Evolutionary conservation across 2,888 invertebrate species (phyloP).

Genomic region (Patella ulyssiponensis): DNA sequence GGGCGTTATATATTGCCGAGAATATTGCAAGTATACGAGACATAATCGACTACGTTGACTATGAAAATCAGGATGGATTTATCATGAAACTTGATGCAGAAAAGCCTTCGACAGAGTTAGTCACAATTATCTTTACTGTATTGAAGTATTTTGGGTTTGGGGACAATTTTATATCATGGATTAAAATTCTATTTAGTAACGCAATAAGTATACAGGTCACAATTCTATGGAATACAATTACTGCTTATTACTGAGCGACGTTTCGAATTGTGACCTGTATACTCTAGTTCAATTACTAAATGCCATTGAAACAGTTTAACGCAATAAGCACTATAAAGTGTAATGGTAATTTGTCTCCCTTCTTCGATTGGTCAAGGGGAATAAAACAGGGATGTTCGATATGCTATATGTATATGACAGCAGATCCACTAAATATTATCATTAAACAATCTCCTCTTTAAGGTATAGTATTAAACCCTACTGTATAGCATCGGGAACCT

Average conservation of each 20-base stretch:
- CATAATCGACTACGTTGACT: conserved; percentile 39
- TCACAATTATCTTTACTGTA: conserved; percentile 37
- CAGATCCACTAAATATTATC: background rate
- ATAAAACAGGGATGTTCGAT: background rate
- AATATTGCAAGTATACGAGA: conserved; percentile 41
- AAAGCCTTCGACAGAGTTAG: conserved; percentile 48
- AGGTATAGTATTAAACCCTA: conserved; percentile 10
- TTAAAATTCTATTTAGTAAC: conserved; percentile 10
- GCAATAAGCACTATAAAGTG: conserved; percentile 29
- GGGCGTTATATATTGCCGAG: conserved; percentile 44
- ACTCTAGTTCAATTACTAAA: no score
- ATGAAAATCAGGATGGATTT: conserved; percentile 36
- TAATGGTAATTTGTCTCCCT: conserved; percentile 37
- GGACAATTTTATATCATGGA: conserved; percentile 15
- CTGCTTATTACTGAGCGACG: no score
- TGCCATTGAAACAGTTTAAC: no score
- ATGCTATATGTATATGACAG: background rate
- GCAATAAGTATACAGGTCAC: conserved; percentile 24
- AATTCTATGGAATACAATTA: no score
- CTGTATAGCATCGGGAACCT: background rate
- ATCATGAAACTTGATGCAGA: conserved; percentile 46
- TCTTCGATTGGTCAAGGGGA: background rate
- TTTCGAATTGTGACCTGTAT: no score
- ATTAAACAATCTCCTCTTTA: background rate
- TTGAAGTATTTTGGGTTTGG: conserved; percentile 17